phyloP scores from a whole-genome alignment of 2,797 vertebrate genomes.

The Triplophysa yarkandensis region DNA sequence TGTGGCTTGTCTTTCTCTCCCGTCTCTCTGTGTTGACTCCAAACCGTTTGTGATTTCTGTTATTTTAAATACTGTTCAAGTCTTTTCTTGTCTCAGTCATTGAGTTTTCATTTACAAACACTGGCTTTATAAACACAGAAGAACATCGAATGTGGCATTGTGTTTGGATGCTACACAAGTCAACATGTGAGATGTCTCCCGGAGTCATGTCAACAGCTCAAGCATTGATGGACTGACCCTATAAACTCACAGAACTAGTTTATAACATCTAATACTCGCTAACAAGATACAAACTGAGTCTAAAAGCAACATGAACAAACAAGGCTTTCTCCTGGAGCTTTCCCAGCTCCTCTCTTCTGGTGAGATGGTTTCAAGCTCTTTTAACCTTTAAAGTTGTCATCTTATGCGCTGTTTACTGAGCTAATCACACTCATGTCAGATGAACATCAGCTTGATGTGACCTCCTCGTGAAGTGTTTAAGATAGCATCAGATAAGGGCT shows the following conservation, averaged over 20 bases:
- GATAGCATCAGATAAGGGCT: not conserved
- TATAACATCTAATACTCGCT: not conserved
- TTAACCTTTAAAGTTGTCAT: too few relatives aligned
- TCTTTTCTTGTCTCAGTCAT: not conserved
- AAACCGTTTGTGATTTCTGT: not conserved
- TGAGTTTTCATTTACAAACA: not conserved
- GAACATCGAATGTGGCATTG: not conserved
- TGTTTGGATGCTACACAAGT: constrained; percentile 1
- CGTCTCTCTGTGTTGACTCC: not conserved
- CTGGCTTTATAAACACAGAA: not conserved
- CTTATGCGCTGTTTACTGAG: too few relatives aligned
- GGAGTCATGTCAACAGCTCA: not conserved
- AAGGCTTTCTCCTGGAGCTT: not conserved
- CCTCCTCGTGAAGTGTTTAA: not conserved
- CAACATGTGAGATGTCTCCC: not conserved
- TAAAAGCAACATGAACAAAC: not conserved
- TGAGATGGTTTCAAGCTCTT: too few relatives aligned
- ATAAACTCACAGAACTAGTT: not conserved
- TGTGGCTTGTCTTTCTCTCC: not conserved
- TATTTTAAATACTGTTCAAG: not conserved
- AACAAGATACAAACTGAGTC: not conserved
- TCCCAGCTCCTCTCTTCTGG: too few relatives aligned
- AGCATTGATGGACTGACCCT: not conserved
- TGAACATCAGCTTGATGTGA: not conserved
- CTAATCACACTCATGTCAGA: not conserved